A percentile compares a stretch with the other conserved stretches of the same genome.
These are phyloP conservation scores for Lycocerus yunnanus DNA, from an alignment of 2,888 invertebrate species.

Conservation along the genomic window DNA sequence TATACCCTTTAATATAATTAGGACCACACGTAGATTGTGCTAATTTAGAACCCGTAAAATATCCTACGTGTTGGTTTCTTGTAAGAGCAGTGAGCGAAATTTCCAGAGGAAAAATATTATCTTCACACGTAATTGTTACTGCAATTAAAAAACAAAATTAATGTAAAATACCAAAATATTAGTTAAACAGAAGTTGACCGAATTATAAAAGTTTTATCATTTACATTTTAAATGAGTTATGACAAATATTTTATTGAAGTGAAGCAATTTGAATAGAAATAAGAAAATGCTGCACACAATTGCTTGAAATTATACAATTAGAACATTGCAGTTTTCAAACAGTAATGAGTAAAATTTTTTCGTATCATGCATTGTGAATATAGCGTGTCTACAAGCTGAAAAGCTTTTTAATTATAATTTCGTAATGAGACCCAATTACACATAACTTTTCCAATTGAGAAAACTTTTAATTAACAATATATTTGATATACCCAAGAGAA, in stretches of 20 bases:
- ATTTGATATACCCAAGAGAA: background rate
- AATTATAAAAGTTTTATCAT: background rate
- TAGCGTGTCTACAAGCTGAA: background rate
- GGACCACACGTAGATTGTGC: slow-evolving; percentile 37
- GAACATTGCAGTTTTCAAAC: background rate
- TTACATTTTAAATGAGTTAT: background rate
- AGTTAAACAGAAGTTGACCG: background rate
- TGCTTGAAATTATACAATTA: background rate
- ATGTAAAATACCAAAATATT: background rate
- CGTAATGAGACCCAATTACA: background rate
- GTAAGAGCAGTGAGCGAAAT: slow-evolving; percentile 38
- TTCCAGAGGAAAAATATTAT: slow-evolving; percentile 29
- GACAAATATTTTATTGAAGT: background rate
- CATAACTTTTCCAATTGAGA: background rate
- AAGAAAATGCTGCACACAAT: background rate
- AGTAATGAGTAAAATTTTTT: background rate
- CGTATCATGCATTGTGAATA: background rate
- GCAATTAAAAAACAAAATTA: slow-evolving; percentile 8
- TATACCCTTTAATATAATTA: slow-evolving; percentile 34
- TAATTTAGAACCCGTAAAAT: slow-evolving; percentile 32
- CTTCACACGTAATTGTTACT: slow-evolving; percentile 13
- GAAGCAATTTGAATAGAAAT: too few relatives aligned
- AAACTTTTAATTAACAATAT: background rate
- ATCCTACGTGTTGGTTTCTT: slow-evolving; percentile 33
- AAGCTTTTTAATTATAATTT: background rate